Base-by-base conservation (phyloP, 1,140 invertebrate genomes). In the Aphaenogaster floridana region DNA sequence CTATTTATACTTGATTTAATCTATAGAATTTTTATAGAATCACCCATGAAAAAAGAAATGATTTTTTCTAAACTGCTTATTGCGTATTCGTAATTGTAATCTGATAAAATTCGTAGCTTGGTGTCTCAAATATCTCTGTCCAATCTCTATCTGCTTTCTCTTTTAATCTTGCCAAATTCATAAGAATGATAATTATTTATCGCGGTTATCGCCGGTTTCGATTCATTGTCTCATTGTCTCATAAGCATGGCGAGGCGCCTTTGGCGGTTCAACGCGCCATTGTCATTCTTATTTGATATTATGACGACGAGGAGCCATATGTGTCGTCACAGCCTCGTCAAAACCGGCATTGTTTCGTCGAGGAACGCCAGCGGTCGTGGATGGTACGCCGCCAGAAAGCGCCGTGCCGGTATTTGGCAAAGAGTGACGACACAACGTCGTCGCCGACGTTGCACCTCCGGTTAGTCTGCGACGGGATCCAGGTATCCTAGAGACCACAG, bases 401-500 rank as follows among this genome's bases (percentile, higher is more conserved):
- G 64, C 59, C 59, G 63, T 88, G 6, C 42, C 61, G 77, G 81
- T 88, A 90, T 91, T 91, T 91, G 88, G 90, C 85, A 86, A 91
- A 79, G 61, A 71, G 48, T 83, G 90, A 89, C 89, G 69, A 81
- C 88, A 59, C 39, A 17, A 17, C 80, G 86, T 63, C 79, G 79
- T 71, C 87, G 80, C 74, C 80, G 77, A 74, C 89, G 79, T 68
- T 86, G 89, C 36, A 52, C 64, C 84, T 91, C 85, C 79, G 89
- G 85, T 78, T 81, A 68, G 76, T 89, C 90, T 81, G 79, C 74
- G 61, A 36, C 72, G 50, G 45, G 78, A 28, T 83, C 88, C 88
- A 91, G 90, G 90, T 89, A 91, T 63, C 79, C 85, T 74, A 89
- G 90, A 91, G 42, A 42, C 86, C 72, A 72, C 34, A 68, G 74